Percentiles rank a stretch among this genome's conserved stretches.
Conservation (phyloP, 2,113 vertebrate genomes). For the Chloropsis hardwickii region DNA sequence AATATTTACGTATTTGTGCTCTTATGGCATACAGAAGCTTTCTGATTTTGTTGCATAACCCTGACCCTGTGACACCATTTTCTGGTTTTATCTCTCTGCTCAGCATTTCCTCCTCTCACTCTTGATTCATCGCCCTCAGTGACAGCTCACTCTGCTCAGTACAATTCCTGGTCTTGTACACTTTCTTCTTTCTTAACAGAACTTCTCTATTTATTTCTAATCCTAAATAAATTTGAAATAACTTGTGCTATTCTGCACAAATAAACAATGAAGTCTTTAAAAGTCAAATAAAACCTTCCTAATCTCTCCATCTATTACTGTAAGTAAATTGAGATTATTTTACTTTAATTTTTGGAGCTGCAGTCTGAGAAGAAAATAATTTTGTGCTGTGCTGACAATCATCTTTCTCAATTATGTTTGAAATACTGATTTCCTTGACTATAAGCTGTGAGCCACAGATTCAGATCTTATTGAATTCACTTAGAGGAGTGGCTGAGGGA, state of each 20-base stretch:
- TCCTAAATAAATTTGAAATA: background rate
- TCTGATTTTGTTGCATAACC: constrained; percentile 17
- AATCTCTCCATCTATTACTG: background rate
- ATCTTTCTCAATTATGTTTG: background rate
- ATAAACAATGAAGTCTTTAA: background rate
- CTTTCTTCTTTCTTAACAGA: background rate
- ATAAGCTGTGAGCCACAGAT: background rate
- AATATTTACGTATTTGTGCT: background rate
- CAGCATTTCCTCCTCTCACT: background rate
- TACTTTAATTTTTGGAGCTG: background rate
- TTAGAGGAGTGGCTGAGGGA: background rate
- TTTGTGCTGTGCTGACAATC: background rate
- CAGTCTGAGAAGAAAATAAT: background rate
- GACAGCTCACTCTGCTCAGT: constrained; percentile 10
- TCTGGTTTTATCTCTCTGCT: constrained; percentile 15
- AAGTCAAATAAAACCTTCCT: background rate
- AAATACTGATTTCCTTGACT: constrained; percentile 27
- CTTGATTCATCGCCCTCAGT: background rate
- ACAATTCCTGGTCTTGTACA: background rate
- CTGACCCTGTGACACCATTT: background rate
- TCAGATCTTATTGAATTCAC: background rate
- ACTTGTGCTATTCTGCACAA: background rate
- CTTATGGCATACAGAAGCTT: background rate
- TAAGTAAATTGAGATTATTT: constrained; percentile 9
- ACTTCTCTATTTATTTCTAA: background rate